These are phyloP conservation scores for Cygnus olor DNA, from an alignment of 2,797 vertebrate species.

Conservation along the genomic window DNA sequence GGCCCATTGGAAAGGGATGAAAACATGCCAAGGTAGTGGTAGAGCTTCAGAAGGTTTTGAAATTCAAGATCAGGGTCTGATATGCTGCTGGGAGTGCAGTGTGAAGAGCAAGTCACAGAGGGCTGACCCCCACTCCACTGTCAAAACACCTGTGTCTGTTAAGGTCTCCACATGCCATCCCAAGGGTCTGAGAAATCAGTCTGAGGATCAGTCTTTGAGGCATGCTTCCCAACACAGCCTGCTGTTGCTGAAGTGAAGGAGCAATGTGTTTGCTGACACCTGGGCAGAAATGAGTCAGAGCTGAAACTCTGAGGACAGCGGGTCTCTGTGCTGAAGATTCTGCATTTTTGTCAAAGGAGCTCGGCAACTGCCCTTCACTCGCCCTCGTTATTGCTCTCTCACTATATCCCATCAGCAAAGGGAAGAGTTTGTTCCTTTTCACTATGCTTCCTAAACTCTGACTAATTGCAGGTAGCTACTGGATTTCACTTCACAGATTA, in stretches of 20 bases:
- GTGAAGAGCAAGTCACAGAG: accelerated
- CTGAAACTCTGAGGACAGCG: accelerated
- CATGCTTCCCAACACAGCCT: accelerated
- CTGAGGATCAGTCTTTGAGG: not conserved
- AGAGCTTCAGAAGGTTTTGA: not conserved
- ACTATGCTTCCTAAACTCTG: not conserved
- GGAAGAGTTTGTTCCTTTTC: not conserved
- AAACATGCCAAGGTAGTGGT: accelerated
- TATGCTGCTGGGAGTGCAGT: accelerated
- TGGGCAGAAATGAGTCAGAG: accelerated
- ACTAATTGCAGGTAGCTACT: not conserved
- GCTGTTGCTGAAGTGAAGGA: not conserved
- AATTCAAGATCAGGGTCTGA: not conserved
- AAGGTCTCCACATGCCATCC: accelerated
- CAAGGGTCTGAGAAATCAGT: accelerated
- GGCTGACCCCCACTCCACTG: not conserved
- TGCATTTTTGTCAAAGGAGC: not conserved
- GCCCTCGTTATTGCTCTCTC: accelerated
- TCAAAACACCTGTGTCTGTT: accelerated
- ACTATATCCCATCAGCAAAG: accelerated
- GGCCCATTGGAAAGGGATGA: accelerated
- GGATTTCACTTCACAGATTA: not conserved
- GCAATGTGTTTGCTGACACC: not conserved
- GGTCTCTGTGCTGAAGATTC: not conserved
- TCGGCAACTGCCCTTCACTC: not conserved